These are phyloP conservation scores for Malurus cyaneus DNA, from an alignment of 2,113 vertebrate genomes.

Conservation along the genomic window DNA sequence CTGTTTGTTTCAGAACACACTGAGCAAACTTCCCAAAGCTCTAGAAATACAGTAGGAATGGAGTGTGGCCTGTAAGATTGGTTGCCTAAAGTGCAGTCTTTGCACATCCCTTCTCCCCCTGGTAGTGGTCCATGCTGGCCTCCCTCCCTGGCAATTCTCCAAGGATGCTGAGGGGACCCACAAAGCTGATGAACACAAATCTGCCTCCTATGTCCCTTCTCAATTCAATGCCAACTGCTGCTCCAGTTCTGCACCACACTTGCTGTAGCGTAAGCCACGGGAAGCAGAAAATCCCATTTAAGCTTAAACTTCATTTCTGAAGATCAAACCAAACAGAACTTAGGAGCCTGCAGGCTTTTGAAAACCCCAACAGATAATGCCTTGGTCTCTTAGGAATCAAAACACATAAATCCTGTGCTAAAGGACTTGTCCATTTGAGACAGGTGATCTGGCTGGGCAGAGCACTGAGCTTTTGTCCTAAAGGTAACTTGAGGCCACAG, in stretches of 20 bases:
- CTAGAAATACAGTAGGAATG: background rate
- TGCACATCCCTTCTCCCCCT: background rate
- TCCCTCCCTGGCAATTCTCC: background rate
- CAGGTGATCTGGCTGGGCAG: background rate
- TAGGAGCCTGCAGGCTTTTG: background rate
- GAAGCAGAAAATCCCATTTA: constrained; percentile 8
- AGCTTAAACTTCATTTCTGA: background rate
- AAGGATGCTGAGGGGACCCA: background rate
- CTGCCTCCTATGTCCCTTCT: background rate
- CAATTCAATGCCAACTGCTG: background rate
- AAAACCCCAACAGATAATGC: background rate
- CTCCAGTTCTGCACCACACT: background rate
- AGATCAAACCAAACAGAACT: background rate
- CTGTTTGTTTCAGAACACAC: background rate
- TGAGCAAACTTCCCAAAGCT: background rate
- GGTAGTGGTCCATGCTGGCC: background rate
- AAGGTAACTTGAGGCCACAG: background rate
- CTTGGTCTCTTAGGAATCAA: background rate
- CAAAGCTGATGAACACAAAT: background rate
- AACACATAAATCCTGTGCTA: background rate
- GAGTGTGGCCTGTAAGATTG: background rate
- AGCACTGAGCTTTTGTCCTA: background rate
- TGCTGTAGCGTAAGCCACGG: background rate
- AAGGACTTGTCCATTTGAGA: background rate
- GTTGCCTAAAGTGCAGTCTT: background rate